Evolutionary conservation across 1,140 invertebrate species (phyloP).

Genomic region (Cydia splendana): DNA sequence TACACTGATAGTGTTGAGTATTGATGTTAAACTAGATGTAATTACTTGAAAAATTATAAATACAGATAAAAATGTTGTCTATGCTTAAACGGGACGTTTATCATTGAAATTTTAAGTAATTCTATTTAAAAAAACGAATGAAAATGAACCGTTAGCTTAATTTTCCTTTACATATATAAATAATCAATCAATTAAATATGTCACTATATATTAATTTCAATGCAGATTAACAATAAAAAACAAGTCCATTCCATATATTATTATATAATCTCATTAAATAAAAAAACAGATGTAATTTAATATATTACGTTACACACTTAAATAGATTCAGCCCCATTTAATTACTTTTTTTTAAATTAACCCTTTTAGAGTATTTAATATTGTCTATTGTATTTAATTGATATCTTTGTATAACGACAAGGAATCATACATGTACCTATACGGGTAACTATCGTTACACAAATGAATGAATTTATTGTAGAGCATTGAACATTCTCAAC

Average conservation of each 20-base stretch:
- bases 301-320: too few relatives aligned
- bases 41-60: background rate
- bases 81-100: background rate
- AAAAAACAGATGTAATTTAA: too few relatives aligned
- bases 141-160: too few relatives aligned
- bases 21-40: conserved; percentile 35
- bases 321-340: too few relatives aligned
- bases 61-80: conserved; percentile 33
- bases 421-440: background rate
- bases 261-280: too few relatives aligned
- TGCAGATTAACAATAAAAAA: too few relatives aligned
- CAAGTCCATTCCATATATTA: too few relatives aligned
- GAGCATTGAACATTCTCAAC: background rate
- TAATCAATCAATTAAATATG: too few relatives aligned
- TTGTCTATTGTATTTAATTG: background rate
- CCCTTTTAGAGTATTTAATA: background rate
- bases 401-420: background rate
- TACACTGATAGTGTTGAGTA: conserved; percentile 47
- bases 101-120: too few relatives aligned
- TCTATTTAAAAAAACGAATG: too few relatives aligned
- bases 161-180: too few relatives aligned
- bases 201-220: too few relatives aligned
- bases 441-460: background rate
- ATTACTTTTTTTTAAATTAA: background rate
- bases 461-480: background rate